Percentiles rank a stretch among this genome's conserved stretches.
These are phyloP conservation scores for Chloroclysta siterata DNA, from an alignment of 2,888 invertebrate genomes.

Conservation along the genomic window DNA sequence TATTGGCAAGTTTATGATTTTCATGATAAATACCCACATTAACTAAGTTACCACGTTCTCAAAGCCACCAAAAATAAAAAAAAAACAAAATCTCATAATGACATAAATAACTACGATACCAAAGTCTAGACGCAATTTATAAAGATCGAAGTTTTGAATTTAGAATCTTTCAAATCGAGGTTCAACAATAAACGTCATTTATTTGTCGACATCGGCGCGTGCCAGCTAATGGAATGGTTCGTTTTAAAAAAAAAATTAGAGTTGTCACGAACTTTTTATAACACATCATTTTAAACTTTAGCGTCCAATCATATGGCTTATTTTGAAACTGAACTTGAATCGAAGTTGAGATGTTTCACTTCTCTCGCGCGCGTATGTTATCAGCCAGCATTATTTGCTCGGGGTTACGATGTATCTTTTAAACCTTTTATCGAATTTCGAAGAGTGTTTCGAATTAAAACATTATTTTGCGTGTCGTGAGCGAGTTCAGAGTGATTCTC, in stretches of 20 bases:
- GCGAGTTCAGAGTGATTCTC: constrained; percentile 70
- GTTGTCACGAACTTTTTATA: constrained; percentile 58
- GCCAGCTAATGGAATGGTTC: constrained; percentile 81
- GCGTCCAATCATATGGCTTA: constrained; percentile 35
- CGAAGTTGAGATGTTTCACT: constrained; percentile 40
- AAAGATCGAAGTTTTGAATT: constrained; percentile 70
- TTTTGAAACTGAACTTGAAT: constrained; percentile 39
- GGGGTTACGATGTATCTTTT: constrained; percentile 72
- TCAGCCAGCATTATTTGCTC: constrained; percentile 74
- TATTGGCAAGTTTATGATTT: too few relatives aligned
- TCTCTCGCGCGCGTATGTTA: constrained; percentile 65
- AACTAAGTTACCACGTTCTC: background rate
- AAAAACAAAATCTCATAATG: constrained; percentile 16
- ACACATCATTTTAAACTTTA: constrained; percentile 43
- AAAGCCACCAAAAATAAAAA: constrained; percentile 3
- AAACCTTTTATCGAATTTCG: constrained; percentile 71
- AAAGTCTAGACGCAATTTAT: constrained; percentile 80
- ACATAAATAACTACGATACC: constrained; percentile 46
- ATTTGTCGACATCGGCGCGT: constrained; percentile 78
- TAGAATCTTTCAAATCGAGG: constrained; percentile 75
- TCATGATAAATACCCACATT: too few relatives aligned
- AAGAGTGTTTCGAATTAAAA: constrained; percentile 76
- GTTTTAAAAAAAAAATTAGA: constrained; percentile 65
- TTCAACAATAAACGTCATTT: constrained; percentile 71
- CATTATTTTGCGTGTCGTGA: constrained; percentile 72